Percentiles rank a stretch among this genome's conserved stretches.
Evolutionary conservation across 2,888 invertebrate species (phyloP).

Genomic region (Bellardia bayeri): DNA sequence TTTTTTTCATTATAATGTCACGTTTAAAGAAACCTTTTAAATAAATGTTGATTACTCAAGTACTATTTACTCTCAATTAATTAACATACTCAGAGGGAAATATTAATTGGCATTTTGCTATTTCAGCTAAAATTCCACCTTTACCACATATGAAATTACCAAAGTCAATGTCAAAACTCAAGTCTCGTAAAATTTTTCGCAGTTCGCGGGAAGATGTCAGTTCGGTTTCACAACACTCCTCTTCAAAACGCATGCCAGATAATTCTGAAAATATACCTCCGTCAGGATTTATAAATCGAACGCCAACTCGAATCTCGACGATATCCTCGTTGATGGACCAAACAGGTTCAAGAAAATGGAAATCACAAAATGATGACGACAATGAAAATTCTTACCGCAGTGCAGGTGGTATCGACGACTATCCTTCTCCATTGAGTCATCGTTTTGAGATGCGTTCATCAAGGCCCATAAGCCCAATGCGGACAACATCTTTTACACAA

Average conservation of each 20-base stretch:
- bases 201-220: constrained; percentile 78
- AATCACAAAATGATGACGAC: constrained; percentile 45
- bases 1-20: constrained; percentile 45
- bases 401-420: constrained; percentile 80
- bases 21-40: constrained; percentile 58
- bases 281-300: constrained; percentile 80
- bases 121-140: constrained; percentile 79
- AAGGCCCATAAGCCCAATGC: constrained; percentile 77
- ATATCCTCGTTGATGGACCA: constrained; percentile 81
- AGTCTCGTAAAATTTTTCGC: constrained; percentile 81
- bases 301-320: constrained; percentile 82
- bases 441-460: constrained; percentile 61
- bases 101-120: constrained; percentile 41
- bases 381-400: constrained; percentile 77
- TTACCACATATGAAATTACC: constrained; percentile 80
- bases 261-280: constrained; percentile 63
- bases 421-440: constrained; percentile 75
- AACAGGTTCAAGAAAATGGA: constrained; percentile 56
- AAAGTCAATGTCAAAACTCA: constrained; percentile 82
- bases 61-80: constrained; percentile 53
- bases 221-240: constrained; percentile 18
- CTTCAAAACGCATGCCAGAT: constrained; percentile 48
- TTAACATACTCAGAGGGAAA: constrained; percentile 20
- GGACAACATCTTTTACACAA: constrained; percentile 6
- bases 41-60: constrained; percentile 56